Base-by-base conservation (phyloP, 1,140 invertebrate species). In the Eubasilissa regina region DNA sequence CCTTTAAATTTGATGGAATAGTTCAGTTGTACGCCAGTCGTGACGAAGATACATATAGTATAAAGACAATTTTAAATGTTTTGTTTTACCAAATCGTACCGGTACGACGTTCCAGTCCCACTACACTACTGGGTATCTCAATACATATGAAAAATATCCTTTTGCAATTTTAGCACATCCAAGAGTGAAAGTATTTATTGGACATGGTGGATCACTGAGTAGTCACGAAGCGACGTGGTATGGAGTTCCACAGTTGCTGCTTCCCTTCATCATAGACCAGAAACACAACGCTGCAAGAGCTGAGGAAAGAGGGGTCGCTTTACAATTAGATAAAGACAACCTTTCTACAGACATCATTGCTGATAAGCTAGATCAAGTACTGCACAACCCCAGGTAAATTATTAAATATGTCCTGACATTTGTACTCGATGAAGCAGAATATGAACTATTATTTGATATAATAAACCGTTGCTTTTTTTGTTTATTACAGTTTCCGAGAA, bases 161-260 rank as follows among this genome's bases (percentile, higher is more conserved):
- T 7, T 48, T 53, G 17, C 15, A 12, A 3, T 84, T 85, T 43
- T 75, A 90, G 90, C 85, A 47, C 90, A 92, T 84, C 85, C 85
- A 9, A 88, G 87, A 74, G 80, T 87, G 15, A 86, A 88, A 83
- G 83, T 88, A 4, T 92, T 92, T 83, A 87, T 92, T 43, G 90
- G 90, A 82, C 92, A 92, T 81, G 91, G 91, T 75, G 92, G 92
- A 21, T 85, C 90, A 48, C 88, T 91, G 75, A 91, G 91, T 21
- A 85, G 88, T 58, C 89, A 89, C 79, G 92, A 92, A 85, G 90
- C 90, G 4, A 85, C 89, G 4, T 87, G 90, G 83, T 86, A 90
- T 76, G 87, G 86, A n/a, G 87, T 91, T 0, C 91, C 92, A 13
- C 79, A 92, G 73, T 80, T 92, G 45, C 87, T 86, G 3, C 84